Conservation (phyloP, 2,113 vertebrate species). For the Lasiurus borealis region DNA sequence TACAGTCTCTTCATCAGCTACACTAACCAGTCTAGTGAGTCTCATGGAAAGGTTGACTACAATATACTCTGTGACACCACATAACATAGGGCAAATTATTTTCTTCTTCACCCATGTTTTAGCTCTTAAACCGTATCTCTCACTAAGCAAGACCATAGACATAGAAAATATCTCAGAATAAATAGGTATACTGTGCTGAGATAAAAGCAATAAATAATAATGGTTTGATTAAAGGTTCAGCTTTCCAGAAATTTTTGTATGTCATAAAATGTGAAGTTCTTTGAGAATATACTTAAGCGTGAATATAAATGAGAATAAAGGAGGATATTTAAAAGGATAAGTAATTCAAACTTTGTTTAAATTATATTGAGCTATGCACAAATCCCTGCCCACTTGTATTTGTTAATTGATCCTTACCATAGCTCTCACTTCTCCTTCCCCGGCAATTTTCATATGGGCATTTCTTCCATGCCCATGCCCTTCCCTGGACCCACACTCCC, state of each 20-base stretch:
- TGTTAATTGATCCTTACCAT: background rate
- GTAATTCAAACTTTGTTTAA: background rate
- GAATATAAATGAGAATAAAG: background rate
- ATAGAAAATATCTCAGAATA: background rate
- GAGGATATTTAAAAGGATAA: background rate
- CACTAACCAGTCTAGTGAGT: background rate
- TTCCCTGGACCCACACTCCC: background rate
- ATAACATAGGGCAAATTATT: background rate
- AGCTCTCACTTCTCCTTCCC: background rate
- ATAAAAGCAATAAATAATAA: slow-evolving; percentile 30
- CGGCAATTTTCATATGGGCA: background rate
- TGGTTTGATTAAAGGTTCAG: background rate
- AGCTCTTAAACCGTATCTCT: background rate
- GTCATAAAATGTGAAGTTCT: background rate
- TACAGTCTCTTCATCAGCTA: background rate
- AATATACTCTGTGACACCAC: background rate
- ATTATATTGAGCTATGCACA: background rate
- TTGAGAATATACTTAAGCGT: background rate
- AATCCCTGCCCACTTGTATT: background rate
- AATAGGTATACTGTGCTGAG: background rate
- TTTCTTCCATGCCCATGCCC: background rate
- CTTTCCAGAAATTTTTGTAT: background rate
- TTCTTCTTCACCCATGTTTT: background rate
- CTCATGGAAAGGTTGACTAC: background rate
- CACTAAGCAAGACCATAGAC: background rate